phyloP scores from a whole-genome alignment of 2,113 vertebrate species.

The western clawed frog (Xenopus tropicalis) region UCB_Xtro_10.0 CM004451.2:59187501-59188000 shows the following conservation, averaged over 20 bases:
- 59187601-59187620: neutral
- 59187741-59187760: slow-evolving; percentile 7
- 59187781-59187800: neutral
- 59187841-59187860: neutral
- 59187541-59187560: neutral
- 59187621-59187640: neutral
- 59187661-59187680: slow-evolving; percentile 6
- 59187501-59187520: neutral
- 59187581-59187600: neutral
- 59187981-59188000: no score
- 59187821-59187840: neutral
- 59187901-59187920: neutral
- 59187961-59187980: no score
- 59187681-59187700: slow-evolving; percentile 6
- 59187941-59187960: neutral
- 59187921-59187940: neutral
- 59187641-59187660: neutral
- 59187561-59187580: neutral
- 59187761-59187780: neutral
- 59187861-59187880: neutral
- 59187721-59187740: neutral
- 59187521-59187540: neutral
- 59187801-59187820: neutral
- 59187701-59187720: slow-evolving; percentile 1
- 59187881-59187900: neutral